Percentiles rank a stretch among this genome's conserved stretches.
These are phyloP conservation scores for Cervus canadensis DNA, from an alignment of 2,113 vertebrate genomes.

Conservation along the genomic window DNA sequence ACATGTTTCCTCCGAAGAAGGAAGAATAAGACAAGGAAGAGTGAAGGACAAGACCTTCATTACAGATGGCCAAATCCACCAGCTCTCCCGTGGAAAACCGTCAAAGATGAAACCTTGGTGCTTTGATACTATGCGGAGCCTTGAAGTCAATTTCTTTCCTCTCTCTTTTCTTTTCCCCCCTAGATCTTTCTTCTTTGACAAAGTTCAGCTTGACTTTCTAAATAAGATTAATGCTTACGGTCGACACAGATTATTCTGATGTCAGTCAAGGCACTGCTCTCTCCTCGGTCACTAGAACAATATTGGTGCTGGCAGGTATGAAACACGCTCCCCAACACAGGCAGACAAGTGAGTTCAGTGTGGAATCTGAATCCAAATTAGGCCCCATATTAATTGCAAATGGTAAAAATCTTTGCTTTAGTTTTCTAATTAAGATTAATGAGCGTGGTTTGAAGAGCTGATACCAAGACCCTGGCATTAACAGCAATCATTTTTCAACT, in stretches of 20 bases:
- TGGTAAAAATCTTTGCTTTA: constrained; percentile 56
- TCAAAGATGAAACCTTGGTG: not conserved
- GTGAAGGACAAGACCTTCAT: not conserved
- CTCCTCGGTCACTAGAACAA: constrained; percentile 48
- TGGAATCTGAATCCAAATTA: constrained; percentile 68
- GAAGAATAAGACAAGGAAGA: not conserved
- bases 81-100: not conserved
- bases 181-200: constrained; percentile 60
- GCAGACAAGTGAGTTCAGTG: constrained; percentile 43
- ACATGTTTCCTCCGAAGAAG: not conserved
- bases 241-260: constrained; percentile 60
- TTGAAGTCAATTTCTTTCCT: constrained; percentile 31
- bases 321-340: constrained; percentile 59
- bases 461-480: constrained; percentile 57
- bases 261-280: constrained; percentile 41
- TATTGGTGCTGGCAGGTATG: constrained; percentile 64
- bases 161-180: not conserved
- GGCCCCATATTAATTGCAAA: constrained; percentile 57
- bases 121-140: not conserved
- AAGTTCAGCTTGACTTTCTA: constrained; percentile 69
- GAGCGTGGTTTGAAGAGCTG: constrained; percentile 45
- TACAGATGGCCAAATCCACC: not conserved
- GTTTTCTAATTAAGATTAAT: constrained; percentile 74
- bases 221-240: constrained; percentile 70
- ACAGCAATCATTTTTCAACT: constrained; percentile 55